phyloP scores from a whole-genome alignment of 2,888 invertebrate species.

The Pristionchus entomophagus region DNA sequence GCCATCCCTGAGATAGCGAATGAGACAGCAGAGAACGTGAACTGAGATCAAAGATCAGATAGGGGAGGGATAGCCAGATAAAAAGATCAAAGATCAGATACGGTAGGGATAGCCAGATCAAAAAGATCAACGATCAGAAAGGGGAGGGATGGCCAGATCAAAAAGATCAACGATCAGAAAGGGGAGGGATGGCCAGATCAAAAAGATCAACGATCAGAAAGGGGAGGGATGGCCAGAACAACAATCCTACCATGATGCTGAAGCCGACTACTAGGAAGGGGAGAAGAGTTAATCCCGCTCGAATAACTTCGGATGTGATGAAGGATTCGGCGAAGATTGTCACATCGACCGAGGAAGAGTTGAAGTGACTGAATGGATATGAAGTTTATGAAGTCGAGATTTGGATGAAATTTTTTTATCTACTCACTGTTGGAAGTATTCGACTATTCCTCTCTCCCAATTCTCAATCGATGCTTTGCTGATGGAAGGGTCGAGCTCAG shows the following conservation, averaged over 20 bases:
- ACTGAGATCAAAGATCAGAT: background rate
- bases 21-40: conserved; percentile 68
- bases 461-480: background rate
- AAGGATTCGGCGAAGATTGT: conserved; percentile 69
- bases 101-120: no score
- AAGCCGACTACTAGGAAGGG: conserved; percentile 74
- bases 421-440: conserved; percentile 20
- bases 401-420: no score
- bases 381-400: conserved; percentile 69
- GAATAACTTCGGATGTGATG: conserved; percentile 71
- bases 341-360: conserved; percentile 55
- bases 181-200: no score
- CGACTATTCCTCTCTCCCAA: conserved; percentile 34
- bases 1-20: conserved; percentile 68
- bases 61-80: background rate
- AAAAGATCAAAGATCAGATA: no score
- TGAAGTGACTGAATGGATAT: conserved; percentile 68
- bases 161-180: no score
- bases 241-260: conserved; percentile 71
- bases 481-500: background rate
- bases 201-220: no score
- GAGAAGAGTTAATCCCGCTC: conserved; percentile 67
- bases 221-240: no score
- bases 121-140: no score
- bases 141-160: no score